Evolutionary conservation across 2,113 vertebrate species (phyloP).

Genomic region (Chaenocephalus aceratus): DNA sequence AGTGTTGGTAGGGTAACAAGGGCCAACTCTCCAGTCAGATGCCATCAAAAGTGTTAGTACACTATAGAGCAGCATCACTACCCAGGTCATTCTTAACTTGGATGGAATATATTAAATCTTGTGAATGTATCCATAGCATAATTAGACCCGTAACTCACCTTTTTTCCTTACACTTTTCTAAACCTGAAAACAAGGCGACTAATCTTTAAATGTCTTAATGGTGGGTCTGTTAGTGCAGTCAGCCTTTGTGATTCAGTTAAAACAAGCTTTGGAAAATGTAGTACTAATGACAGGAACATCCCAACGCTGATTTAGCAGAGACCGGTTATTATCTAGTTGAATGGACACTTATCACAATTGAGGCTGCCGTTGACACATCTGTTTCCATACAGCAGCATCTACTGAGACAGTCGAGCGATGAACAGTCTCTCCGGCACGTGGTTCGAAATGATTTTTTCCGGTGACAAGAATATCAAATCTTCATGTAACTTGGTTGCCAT

Average conservation of each 20-base stretch:
- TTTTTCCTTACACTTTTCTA: neutral
- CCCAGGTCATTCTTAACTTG: neutral
- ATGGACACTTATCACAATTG: neutral
- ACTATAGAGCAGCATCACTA: neutral
- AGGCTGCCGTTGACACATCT: neutral
- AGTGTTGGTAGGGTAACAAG: neutral
- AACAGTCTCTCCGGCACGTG: slow-evolving; percentile 1
- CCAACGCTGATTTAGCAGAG: neutral
- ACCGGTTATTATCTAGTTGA: neutral
- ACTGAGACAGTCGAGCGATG: neutral
- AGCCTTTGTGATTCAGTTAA: neutral
- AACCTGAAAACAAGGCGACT: neutral
- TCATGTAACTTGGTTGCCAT: neutral
- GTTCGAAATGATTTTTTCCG: neutral
- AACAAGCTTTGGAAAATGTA: neutral
- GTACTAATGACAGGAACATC: neutral
- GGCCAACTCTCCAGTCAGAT: neutral
- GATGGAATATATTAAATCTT: neutral
- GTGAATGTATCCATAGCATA: neutral
- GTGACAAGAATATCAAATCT: neutral
- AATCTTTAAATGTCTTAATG: no score
- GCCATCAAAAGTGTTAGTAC: neutral
- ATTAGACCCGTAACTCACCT: neutral
- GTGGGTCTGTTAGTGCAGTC: neutral
- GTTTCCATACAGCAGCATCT: neutral